These are phyloP conservation scores for Nemotelus nigrinus DNA, from an alignment of 2,888 invertebrate genomes.

Conservation along the genomic window DNA sequence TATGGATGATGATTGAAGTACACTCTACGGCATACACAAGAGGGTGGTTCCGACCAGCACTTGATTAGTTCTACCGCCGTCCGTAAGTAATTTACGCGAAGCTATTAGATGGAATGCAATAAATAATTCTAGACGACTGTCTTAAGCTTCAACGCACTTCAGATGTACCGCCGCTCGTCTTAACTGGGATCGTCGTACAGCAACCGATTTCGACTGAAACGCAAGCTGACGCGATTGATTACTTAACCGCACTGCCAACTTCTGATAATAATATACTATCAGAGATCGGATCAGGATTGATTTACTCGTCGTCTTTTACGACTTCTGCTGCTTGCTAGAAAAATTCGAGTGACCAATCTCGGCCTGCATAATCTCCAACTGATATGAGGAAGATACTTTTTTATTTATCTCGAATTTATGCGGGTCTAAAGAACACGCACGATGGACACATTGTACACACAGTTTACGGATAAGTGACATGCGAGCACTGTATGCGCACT, in stretches of 20 bases:
- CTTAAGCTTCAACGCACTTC: background rate
- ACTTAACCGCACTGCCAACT: conserved; percentile 9
- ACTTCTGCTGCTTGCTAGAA: background rate
- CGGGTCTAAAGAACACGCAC: too few species aligned
- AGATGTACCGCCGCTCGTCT: background rate
- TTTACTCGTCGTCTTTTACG: background rate
- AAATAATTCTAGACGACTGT: too few species aligned
- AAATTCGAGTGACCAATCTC: conserved; percentile 7
- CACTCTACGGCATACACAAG: background rate
- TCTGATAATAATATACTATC: conserved; percentile 21
- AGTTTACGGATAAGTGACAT: background rate
- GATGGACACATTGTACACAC: background rate
- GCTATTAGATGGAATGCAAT: too few species aligned
- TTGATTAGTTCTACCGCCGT: background rate
- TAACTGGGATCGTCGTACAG: background rate
- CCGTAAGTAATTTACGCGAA: too few species aligned
- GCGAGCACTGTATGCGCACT: background rate
- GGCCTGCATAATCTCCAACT: conserved; percentile 2
- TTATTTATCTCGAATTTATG: background rate
- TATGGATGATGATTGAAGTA: background rate
- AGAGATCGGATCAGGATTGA: background rate
- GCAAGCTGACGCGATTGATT: background rate
- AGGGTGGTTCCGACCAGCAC: background rate
- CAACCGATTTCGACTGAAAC: background rate
- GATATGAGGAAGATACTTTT: background rate